A percentile compares a stretch with the other conserved stretches of the same genome.
phyloP scores from a whole-genome alignment of 2,797 vertebrate species.

The Phrynocephalus guinanensis region DNA sequence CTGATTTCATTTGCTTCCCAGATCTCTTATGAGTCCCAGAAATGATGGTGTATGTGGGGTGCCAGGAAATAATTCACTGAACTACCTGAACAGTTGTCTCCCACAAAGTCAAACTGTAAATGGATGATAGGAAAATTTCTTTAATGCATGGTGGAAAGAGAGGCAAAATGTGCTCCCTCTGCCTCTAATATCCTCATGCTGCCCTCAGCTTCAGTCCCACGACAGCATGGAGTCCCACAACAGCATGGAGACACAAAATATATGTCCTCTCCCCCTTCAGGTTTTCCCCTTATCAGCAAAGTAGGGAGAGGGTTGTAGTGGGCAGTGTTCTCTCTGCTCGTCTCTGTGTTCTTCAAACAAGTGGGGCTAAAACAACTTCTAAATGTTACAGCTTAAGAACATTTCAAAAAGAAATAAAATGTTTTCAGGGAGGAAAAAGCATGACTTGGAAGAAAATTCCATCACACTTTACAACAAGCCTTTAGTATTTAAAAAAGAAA shows the following conservation, averaged over 20 bases:
- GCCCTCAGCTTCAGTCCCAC: no score
- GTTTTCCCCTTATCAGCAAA: background rate
- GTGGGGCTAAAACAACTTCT: background rate
- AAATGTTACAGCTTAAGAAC: background rate
- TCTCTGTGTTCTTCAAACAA: background rate
- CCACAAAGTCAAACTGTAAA: background rate
- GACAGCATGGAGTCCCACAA: no score
- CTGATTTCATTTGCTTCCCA: background rate
- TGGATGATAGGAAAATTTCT: no score
- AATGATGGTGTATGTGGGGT: background rate
- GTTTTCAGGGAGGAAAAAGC: background rate
- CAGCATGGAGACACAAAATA: background rate
- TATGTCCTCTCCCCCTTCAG: background rate
- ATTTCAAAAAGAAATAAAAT: no score
- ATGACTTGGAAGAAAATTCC: constrained; percentile 12
- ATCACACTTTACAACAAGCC: background rate
- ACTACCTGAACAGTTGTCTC: background rate
- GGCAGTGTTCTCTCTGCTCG: background rate
- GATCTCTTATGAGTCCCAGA: constrained; percentile 3
- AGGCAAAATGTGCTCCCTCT: background rate
- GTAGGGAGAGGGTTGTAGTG: background rate
- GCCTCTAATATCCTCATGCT: background rate
- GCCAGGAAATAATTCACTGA: constrained; percentile 18
- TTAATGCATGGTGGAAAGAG: background rate
- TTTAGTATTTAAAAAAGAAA: background rate